Conservation (phyloP, 23 tunicate species). For the Halocynthia roretzi region DNA sequence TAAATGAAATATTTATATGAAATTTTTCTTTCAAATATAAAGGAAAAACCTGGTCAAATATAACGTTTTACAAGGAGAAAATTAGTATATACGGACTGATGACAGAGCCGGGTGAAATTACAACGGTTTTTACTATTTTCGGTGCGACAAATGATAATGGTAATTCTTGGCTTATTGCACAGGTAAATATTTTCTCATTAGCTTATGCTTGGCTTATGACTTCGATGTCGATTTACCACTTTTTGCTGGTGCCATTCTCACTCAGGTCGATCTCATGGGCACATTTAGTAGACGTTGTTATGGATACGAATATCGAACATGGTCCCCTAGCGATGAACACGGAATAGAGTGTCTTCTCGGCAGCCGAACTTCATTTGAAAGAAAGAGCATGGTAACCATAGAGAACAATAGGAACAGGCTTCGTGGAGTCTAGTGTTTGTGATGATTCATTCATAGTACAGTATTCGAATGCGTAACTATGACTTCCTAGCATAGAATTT, state of each 20-base stretch:
- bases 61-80: slow-evolving; percentile 41
- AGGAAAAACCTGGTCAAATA: slow-evolving; percentile 60
- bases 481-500: no score
- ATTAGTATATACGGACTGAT: slow-evolving; percentile 58
- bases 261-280: slow-evolving; percentile 49
- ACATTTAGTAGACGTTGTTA: slow-evolving; percentile 28
- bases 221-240: neutral
- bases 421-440: no score
- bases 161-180: slow-evolving; percentile 70
- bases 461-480: no score
- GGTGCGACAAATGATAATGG: slow-evolving; percentile 41
- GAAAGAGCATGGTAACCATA: slow-evolving; percentile 34
- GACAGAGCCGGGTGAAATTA: slow-evolving; percentile 83
- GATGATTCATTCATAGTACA: no score
- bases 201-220: neutral
- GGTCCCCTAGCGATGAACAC: slow-evolving; percentile 79
- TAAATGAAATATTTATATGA: no score
- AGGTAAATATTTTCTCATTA: slow-evolving; percentile 26
- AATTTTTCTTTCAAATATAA: neutral
- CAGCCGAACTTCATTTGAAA: slow-evolving; percentile 26
- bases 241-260: neutral
- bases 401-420: neutral
- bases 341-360: slow-evolving; percentile 61
- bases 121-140: slow-evolving; percentile 60
- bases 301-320: slow-evolving; percentile 48